A percentile compares a stretch with the other conserved stretches of the same genome.
Conservation (phyloP, 2,888 invertebrate species). For the Zonitis immaculata region DNA sequence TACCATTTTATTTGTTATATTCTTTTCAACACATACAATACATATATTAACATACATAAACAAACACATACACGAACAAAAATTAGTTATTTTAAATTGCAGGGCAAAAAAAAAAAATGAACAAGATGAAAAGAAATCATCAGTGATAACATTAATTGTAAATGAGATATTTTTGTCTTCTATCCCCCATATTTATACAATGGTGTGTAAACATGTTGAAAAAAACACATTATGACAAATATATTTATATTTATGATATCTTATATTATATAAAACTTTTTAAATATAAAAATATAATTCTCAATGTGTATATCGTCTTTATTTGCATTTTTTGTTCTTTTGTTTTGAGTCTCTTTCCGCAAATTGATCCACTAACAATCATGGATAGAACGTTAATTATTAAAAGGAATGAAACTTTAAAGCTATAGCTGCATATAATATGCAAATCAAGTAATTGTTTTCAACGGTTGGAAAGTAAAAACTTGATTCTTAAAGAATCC, state of each 20-base stretch:
- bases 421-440: neutral
- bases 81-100: neutral
- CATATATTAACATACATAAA: neutral
- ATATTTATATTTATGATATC: neutral
- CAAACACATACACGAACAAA: neutral
- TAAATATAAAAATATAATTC: neutral
- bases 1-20: neutral
- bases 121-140: neutral
- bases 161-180: neutral
- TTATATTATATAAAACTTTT: neutral
- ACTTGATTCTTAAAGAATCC: too few species aligned
- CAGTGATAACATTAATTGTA: neutral
- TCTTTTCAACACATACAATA: neutral
- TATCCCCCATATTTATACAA: neutral
- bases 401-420: neutral
- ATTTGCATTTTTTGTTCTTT: neutral
- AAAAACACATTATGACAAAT: neutral
- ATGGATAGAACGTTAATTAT: neutral
- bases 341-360: neutral
- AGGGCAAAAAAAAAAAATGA: neutral
- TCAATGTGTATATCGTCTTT: neutral
- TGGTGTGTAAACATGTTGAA: neutral
- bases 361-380: neutral
- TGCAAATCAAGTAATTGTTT: neutral
- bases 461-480: neutral